Percentiles rank a stretch among this genome's conserved stretches.
phyloP scores from a whole-genome alignment of 2,888 invertebrate genomes.

The Sylvicola fuscatus region DNA sequence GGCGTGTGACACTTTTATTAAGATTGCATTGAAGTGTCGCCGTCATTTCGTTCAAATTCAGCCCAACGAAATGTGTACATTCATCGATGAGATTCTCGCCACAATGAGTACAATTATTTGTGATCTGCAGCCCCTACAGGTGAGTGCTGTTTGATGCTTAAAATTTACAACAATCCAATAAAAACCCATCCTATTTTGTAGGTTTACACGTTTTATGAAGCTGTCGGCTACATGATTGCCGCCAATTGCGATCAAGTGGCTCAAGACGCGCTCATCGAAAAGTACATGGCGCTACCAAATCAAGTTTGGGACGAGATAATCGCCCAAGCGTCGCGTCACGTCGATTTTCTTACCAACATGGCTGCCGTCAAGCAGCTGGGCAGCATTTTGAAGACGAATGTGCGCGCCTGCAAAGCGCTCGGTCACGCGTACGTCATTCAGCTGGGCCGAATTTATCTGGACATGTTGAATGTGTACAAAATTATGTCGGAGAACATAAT shows the following conservation, averaged over 20 bases:
- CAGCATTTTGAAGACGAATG: constrained; percentile 97
- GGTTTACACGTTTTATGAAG: constrained; percentile 94
- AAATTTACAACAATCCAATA: too few relatives aligned
- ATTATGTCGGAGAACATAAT: constrained; percentile 92
- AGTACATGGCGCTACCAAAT: constrained; percentile 95
- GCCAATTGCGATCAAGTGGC: constrained; percentile 79
- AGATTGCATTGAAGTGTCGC: constrained; percentile 95
- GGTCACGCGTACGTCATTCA: constrained; percentile 92
- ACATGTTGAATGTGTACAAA: constrained; percentile 99
- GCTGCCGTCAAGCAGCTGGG: constrained; percentile 94
- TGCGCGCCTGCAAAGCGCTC: constrained; percentile 94
- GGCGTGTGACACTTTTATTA: constrained; percentile 99
- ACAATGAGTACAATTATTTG: constrained; percentile 96
- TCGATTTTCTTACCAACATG: constrained; percentile 85
- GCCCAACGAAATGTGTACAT: constrained; percentile 89
- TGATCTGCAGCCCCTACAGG: constrained; percentile 96
- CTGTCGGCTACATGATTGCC: constrained; percentile 97
- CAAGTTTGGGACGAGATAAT: constrained; percentile 98
- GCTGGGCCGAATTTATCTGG: constrained; percentile 90
- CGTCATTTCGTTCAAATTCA: constrained; percentile 95
- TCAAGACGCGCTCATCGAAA: constrained; percentile 88
- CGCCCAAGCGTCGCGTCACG: constrained; percentile 89
- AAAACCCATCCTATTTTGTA: constrained; percentile 23
- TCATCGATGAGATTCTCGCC: constrained; percentile 94
- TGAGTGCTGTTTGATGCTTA: constrained; percentile 18